These are phyloP conservation scores for Lordiphosa stackelbergi DNA, from an alignment of 1,140 invertebrate species.

Conservation along the genomic window DNA sequence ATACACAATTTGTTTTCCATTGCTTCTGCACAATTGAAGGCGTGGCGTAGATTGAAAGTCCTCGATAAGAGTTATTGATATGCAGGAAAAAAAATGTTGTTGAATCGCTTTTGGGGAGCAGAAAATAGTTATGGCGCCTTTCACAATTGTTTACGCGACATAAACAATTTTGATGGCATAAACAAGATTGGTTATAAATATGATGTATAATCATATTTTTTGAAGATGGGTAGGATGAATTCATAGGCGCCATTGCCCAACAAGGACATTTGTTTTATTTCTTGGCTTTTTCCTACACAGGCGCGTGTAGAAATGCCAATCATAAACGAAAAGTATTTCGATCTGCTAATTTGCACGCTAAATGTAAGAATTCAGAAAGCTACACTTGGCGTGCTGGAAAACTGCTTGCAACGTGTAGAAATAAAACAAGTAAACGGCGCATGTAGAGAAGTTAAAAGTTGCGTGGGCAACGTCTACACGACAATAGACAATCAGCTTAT, in stretches of 20 bases:
- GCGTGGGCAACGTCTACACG: no score
- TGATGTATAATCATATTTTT: constrained; percentile 6
- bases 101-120: constrained; percentile 6
- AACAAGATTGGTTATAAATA: constrained; percentile 23
- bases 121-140: constrained; percentile 46
- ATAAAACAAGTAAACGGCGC: no score
- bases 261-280: no score
- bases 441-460: no score
- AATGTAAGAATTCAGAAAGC: no score
- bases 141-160: constrained; percentile 57
- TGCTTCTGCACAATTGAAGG: constrained; percentile 15
- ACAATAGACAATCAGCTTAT: no score
- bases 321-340: no score
- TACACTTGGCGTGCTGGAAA: no score
- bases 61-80: constrained; percentile 63
- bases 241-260: constrained; percentile 1
- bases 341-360: no score
- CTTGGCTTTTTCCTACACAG: no score
- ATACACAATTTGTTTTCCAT: constrained; percentile 3
- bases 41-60: constrained; percentile 23
- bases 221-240: not conserved
- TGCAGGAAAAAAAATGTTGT: constrained; percentile 40
- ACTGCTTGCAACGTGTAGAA: no score
- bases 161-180: constrained; percentile 51
- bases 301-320: no score